Percentiles rank a stretch among this genome's conserved stretches.
These are phyloP conservation scores for Acanthurus leucopareius DNA, from an alignment of 2,797 vertebrate species.

Conservation along the genomic window DNA sequence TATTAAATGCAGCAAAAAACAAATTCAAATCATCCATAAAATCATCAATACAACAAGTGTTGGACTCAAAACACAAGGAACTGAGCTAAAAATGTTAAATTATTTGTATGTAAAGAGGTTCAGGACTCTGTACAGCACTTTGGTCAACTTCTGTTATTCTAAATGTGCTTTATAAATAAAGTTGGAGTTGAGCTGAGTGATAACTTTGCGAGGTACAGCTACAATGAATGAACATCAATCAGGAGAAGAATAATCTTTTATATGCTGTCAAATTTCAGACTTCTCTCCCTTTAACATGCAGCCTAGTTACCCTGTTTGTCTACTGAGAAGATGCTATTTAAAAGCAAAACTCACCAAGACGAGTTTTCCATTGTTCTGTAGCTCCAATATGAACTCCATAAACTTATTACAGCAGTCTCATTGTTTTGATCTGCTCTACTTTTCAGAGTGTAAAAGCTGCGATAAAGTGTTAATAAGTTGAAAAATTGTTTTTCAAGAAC, in stretches of 20 bases:
- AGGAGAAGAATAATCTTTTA: constrained; percentile 10
- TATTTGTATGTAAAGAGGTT: constrained; percentile 13
- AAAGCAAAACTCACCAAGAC: not conserved
- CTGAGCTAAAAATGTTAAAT: too few species aligned
- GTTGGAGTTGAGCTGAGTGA: too few species aligned
- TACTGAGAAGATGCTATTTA: not conserved
- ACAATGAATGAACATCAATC: constrained; percentile 38
- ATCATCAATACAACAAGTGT: too few species aligned
- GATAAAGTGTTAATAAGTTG: not conserved
- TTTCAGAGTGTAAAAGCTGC: not conserved
- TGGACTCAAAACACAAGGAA: not conserved
- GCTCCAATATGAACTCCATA: not conserved
- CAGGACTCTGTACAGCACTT: not conserved
- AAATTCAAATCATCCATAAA: too few species aligned
- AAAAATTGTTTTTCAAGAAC: too few species aligned
- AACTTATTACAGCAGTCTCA: not conserved
- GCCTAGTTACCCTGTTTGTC: not conserved
- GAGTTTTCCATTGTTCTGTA: not conserved
- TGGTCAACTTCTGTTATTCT: too few species aligned
- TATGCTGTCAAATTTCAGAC: constrained; percentile 22
- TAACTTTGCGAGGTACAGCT: constrained; percentile 15
- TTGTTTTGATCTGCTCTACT: not conserved
- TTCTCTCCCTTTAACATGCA: constrained; percentile 4
- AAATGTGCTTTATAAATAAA: too few species aligned
- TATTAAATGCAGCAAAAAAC: not conserved